phyloP scores from a whole-genome alignment of 2,113 vertebrate genomes.

The Percina caprodes region DNA sequence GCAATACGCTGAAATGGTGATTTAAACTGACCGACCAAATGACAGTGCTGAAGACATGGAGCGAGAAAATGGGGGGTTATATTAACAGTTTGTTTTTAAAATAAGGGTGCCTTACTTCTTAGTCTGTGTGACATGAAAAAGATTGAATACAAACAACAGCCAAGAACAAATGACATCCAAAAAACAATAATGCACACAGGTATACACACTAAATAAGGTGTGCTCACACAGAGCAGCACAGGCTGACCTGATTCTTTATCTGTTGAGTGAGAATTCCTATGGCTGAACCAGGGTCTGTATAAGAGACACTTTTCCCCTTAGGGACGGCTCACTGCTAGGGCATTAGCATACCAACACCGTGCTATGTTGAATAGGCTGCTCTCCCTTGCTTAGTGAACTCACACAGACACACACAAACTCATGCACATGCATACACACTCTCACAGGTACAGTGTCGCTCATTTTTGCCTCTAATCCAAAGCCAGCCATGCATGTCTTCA shows the following conservation, averaged over 20 bases:
- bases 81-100: conserved; percentile 22
- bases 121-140: conserved; percentile 9
- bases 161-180: conserved; percentile 29
- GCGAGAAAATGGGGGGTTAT: neutral
- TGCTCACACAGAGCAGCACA: conserved; percentile 24
- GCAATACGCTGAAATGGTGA: neutral
- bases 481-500: conserved; percentile 69
- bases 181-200: neutral
- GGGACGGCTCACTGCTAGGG: conserved; percentile 63
- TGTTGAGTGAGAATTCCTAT: conserved; percentile 47
- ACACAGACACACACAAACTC: conserved; percentile 18
- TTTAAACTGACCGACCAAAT: conserved; percentile 19
- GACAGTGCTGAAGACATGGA: neutral
- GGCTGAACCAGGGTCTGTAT: conserved; percentile 64
- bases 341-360: conserved; percentile 70
- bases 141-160: conserved; percentile 31
- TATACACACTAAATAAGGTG: conserved; percentile 7
- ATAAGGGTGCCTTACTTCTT: conserved; percentile 13
- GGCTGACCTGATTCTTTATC: conserved; percentile 46
- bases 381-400: conserved; percentile 37
- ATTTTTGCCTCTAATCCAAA: conserved; percentile 76
- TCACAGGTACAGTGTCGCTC: conserved; percentile 54
- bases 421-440: conserved; percentile 31
- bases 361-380: conserved; percentile 47
- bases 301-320: conserved; percentile 68